phyloP scores from a whole-genome alignment of 2,113 vertebrate genomes.

The Phoxinus phoxinus region DNA sequence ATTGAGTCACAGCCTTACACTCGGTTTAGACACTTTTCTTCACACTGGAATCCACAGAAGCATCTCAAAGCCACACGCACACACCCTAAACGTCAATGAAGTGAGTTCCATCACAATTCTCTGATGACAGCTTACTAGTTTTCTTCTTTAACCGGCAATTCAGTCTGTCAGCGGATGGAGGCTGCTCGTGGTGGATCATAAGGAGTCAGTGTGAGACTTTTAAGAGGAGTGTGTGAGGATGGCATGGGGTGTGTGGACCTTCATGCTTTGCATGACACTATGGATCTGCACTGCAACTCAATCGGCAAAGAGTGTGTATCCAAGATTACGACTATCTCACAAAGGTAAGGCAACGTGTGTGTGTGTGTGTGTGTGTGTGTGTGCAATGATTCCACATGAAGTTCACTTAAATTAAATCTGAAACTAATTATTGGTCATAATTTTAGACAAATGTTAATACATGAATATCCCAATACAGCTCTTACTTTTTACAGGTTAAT shows the following conservation, averaged over 20 bases:
- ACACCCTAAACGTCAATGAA: constrained; percentile 8
- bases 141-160: background rate
- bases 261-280: constrained; percentile 68
- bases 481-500: constrained; percentile 26
- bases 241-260: constrained; percentile 62
- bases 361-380: background rate
- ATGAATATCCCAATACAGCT: background rate
- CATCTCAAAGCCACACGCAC: background rate
- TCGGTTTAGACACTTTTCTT: constrained; percentile 27
- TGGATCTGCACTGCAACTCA: constrained; percentile 59
- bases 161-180: constrained; percentile 22
- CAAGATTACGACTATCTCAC: constrained; percentile 82
- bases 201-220: constrained; percentile 1
- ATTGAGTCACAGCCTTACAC: constrained; percentile 54
- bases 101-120: constrained; percentile 15
- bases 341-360: constrained; percentile 80
- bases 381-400: background rate
- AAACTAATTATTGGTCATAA: background rate
- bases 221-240: constrained; percentile 41
- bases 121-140: constrained; percentile 31
- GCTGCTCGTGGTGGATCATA: constrained; percentile 26
- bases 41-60: constrained; percentile 4
- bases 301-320: constrained; percentile 70
- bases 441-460: constrained; percentile 12
- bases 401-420: background rate